Percentiles rank a stretch among this genome's conserved stretches.
Evolutionary conservation across 2,113 vertebrate species (phyloP).

Genomic region (Bombycilla garrulus): DNA sequence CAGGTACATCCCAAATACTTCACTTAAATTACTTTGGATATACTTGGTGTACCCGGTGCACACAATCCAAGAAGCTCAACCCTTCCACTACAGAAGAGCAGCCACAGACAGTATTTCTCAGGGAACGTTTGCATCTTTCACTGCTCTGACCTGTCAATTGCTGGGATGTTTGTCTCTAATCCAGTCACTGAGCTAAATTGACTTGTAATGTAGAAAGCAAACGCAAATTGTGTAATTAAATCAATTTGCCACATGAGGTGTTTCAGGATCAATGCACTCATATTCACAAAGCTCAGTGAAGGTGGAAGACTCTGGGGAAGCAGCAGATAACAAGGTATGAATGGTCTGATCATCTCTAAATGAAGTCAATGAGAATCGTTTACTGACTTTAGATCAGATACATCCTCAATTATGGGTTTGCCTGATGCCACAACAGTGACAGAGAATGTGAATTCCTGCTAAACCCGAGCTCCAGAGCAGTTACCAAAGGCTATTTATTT

Average conservation of each 20-base stretch:
- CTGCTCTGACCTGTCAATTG: neutral
- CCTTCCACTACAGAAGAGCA: neutral
- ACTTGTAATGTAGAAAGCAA: neutral
- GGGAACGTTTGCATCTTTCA: neutral
- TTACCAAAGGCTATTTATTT: neutral
- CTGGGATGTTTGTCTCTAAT: neutral
- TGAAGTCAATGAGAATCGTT: neutral
- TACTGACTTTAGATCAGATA: neutral
- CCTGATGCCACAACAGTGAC: neutral
- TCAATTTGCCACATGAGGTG: neutral
- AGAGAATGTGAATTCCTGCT: neutral
- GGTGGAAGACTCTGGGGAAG: neutral
- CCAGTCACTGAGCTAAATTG: neutral
- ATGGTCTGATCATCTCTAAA: neutral
- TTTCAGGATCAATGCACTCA: neutral
- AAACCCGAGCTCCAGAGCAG: neutral
- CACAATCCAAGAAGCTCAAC: neutral
- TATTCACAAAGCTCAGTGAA: neutral
- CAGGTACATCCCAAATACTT: neutral
- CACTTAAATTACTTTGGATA: neutral
- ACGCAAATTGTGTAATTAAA: neutral
- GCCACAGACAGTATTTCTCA: neutral
- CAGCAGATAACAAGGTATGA: neutral
- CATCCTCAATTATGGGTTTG: neutral
- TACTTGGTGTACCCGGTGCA: neutral